Percentiles rank a stretch among this genome's conserved stretches.
These are phyloP conservation scores for Capitulum mitella DNA, from an alignment of 2,888 invertebrate species.

Conservation along the genomic window DNA sequence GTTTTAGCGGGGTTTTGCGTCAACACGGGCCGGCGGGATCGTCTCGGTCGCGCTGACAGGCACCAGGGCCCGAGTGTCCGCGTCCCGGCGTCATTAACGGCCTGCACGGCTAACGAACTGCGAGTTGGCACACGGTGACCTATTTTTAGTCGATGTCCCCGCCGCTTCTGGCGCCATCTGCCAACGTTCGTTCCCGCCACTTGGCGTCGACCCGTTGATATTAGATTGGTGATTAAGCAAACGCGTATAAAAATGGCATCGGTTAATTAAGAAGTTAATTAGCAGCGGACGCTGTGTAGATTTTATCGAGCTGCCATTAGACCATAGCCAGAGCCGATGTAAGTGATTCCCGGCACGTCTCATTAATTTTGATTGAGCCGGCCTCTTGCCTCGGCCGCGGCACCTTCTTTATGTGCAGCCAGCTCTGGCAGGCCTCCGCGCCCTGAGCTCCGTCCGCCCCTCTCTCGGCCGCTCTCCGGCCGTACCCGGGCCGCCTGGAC, in stretches of 20 bases:
- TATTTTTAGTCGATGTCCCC: not conserved
- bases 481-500: no score
- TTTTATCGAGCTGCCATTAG: slow-evolving; percentile 15
- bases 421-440: no score
- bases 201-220: not conserved
- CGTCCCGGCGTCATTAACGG: not conserved
- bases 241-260: slow-evolving; percentile 11
- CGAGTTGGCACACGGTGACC: not conserved
- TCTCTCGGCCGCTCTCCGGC: no score
- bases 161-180: not conserved
- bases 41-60: not conserved
- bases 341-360: slow-evolving; percentile 11
- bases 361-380: slow-evolving; percentile 18
- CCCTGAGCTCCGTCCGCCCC: no score
- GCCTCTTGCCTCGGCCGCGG: no score
- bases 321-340: not conserved
- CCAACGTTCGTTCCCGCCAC: not conserved
- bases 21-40: not conserved
- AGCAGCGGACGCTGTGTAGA: not conserved
- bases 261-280: slow-evolving; percentile 25
- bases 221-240: slow-evolving; percentile 11
- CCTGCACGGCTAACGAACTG: not conserved
- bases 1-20: not conserved
- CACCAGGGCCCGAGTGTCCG: not conserved
- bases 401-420: no score